Evolutionary conservation across 1,140 invertebrate species (phyloP).

Genomic region (Pomphorhynchus laevis): DNA sequence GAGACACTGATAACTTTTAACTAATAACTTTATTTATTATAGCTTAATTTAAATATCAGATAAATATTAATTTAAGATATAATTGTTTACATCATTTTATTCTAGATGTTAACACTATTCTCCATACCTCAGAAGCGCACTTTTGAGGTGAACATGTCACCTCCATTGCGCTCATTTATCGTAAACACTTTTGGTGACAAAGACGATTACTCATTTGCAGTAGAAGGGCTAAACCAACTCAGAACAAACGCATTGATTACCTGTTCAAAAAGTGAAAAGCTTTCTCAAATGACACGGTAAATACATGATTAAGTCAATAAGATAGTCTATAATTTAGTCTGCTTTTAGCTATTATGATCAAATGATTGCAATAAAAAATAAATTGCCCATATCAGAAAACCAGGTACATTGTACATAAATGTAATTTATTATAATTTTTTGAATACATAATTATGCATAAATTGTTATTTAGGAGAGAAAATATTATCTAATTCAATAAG

Average conservation of each 20-base stretch:
- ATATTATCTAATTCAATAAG: too few species aligned
- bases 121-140: slow-evolving; percentile 8
- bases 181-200: slow-evolving; percentile 2
- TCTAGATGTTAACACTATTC: too few species aligned
- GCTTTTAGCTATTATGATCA: slow-evolving; percentile 66
- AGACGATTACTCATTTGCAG: slow-evolving; percentile 5
- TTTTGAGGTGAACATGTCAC: slow-evolving; percentile 5
- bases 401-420: slow-evolving; percentile 15
- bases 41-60: too few species aligned
- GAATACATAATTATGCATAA: neutral
- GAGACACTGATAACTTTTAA: too few species aligned
- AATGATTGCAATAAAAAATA: slow-evolving; percentile 47
- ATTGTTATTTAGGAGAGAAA: too few species aligned
- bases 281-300: neutral
- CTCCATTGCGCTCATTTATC: slow-evolving; percentile 6
- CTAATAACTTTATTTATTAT: too few species aligned
- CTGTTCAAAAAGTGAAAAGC: neutral
- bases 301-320: too few species aligned
- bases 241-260: slow-evolving; percentile 3
- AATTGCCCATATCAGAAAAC: slow-evolving; percentile 46
- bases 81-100: too few species aligned
- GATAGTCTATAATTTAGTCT: slow-evolving; percentile 5
- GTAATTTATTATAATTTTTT: neutral
- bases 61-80: too few species aligned
- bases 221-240: neutral